These are phyloP conservation scores for Fundulus diaphanus DNA, from an alignment of 2,797 vertebrate species.

Conservation along the genomic window DNA sequence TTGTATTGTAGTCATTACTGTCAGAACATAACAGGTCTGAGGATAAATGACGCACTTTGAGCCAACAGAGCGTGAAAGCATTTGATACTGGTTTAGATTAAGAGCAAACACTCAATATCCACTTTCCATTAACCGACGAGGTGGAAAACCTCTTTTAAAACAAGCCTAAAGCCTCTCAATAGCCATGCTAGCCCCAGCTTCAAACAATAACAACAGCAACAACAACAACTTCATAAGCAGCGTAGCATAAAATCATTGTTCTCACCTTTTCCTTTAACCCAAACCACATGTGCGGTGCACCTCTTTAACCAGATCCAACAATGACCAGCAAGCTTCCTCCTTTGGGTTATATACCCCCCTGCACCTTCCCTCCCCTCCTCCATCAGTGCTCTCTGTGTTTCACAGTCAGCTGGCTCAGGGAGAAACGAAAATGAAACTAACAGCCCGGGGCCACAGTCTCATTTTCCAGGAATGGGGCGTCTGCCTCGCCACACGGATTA, in stretches of 20 bases:
- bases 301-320: not conserved
- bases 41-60: not conserved
- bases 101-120: not conserved
- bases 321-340: slow-evolving; percentile 1
- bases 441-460: not conserved
- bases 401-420: slow-evolving; percentile 22
- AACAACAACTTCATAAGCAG: not conserved
- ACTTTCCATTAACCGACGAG: not conserved
- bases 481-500: not conserved
- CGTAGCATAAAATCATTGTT: not conserved
- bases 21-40: not conserved
- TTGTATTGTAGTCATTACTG: not conserved
- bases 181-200: not conserved
- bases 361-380: not conserved
- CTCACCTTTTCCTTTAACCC: slow-evolving; percentile 39
- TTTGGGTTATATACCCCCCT: slow-evolving; percentile 20
- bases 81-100: not conserved
- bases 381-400: slow-evolving; percentile 1
- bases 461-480: slow-evolving; percentile 39
- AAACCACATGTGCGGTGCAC: not conserved
- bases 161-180: not conserved
- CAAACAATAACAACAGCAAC: not conserved
- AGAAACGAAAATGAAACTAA: slow-evolving; percentile 70
- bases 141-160: not conserved
- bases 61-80: not conserved